Evolutionary conservation across 37 sponge, comb jelly and placozoan genomes (phyloP), one percentile per base, ranked within the genome.

Genomic region (Theonella swinhoei): DNA sequence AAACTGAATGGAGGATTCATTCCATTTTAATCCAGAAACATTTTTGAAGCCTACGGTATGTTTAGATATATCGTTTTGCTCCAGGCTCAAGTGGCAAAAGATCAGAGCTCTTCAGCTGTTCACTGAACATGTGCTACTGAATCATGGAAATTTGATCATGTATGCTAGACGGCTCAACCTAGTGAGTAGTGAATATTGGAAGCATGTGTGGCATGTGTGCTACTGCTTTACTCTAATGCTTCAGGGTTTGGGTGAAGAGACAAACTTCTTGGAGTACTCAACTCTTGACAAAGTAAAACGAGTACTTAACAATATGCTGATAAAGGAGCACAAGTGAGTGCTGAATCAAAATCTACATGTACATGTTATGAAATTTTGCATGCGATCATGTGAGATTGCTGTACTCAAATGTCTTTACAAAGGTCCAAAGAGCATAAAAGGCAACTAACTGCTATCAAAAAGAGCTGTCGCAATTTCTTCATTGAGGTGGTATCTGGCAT

Each of bases 401-500:
- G 26, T n/a, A 25, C 28, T n/a, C n/a, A n/a, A n/a, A n/a, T n/a
- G n/a, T n/a, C n/a, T n/a, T n/a, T n/a, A n/a, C n/a, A n/a, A n/a
- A 47, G 54, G 54, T 17, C 11, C 14, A 47, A 47, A 47, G 54
- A 47, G 54, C 11, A 47, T 17, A 47, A 47, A 0, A 38, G 26
- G 39, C 24, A 36, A 41, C 60, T 73, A 22, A 30, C 42, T 17
- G 36, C 31, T 4, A 43, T 88, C 43, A 37, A 43, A 20, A 70
- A 76, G 28, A 60, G 36, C 70, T 82, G 89, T 75, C 47, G 62
- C n/a, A 25, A n/a, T 0, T 88, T 81, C 60, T 89, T 88, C 64
- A 79, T 86, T 72, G 90, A 93, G 62, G 75, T 89, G 41, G 77
- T 88, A 11, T 86, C 87, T 43, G 42, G 63, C 7, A 77, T 91